phyloP scores from a whole-genome alignment of 2,113 vertebrate genomes.

The Leptosomus discolor region DNA sequence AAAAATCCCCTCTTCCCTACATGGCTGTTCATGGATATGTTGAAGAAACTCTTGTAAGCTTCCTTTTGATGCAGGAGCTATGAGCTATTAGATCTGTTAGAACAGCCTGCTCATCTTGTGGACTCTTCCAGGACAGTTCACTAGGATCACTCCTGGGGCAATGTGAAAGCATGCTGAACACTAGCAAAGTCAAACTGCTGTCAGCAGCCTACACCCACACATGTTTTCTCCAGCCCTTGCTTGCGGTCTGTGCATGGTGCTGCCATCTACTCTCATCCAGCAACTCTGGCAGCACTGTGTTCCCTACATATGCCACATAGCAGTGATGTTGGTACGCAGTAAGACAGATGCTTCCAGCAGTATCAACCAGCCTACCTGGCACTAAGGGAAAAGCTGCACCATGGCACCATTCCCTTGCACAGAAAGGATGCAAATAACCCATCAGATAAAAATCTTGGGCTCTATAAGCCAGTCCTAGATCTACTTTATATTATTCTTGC shows the following conservation, averaged over 20 bases:
- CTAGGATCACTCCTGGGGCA: not conserved
- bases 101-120: not conserved
- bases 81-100: not conserved
- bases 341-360: not conserved
- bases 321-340: rapidly evolving
- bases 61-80: not conserved
- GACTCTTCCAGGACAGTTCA: not conserved
- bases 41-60: not conserved
- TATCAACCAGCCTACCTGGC: not conserved
- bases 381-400: not conserved
- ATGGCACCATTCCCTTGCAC: not conserved
- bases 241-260: not conserved
- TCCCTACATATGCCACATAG: not conserved
- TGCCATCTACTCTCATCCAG: not conserved
- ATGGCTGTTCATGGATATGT: not conserved
- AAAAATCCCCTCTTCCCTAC: not conserved
- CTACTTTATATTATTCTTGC: not conserved
- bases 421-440: not conserved
- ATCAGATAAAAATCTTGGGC: not conserved
- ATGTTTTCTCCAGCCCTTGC: not conserved
- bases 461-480: not conserved
- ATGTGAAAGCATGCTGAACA: rapidly evolving
- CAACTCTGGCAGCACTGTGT: not conserved
- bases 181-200: not conserved
- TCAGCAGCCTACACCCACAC: not conserved